phyloP scores from a whole-genome alignment of 2,888 invertebrate genomes.

The Leptinotarsa tumamoca region DNA sequence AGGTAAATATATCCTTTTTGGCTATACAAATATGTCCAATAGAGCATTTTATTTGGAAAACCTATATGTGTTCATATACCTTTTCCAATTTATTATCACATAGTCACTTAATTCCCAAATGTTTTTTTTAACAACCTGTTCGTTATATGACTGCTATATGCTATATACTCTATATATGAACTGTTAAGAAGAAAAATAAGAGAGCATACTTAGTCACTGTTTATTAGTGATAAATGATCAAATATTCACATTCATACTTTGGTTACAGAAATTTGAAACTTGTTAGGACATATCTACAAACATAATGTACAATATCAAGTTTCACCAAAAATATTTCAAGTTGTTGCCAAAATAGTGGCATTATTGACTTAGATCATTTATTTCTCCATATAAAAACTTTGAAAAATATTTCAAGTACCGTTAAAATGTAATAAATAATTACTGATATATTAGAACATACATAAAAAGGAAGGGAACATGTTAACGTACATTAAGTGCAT shows the following conservation, averaged over 20 bases:
- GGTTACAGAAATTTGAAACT: slow-evolving; percentile 19
- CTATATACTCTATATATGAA: not conserved
- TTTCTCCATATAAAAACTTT: slow-evolving; percentile 25
- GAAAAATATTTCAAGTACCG: slow-evolving; percentile 20
- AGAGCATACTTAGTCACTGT: slow-evolving; percentile 17
- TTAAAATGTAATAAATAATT: slow-evolving; percentile 44
- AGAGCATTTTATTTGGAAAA: too few relatives aligned
- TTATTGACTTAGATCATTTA: slow-evolving; percentile 29
- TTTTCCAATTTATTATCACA: too few relatives aligned
- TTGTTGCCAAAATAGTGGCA: slow-evolving; percentile 17
- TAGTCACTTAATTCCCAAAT: too few relatives aligned
- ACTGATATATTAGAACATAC: slow-evolving; percentile 43
- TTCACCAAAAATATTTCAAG: slow-evolving; percentile 19
- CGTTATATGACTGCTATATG: too few relatives aligned
- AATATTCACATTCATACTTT: slow-evolving; percentile 21
- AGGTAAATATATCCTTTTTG: too few relatives aligned
- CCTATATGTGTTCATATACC: too few relatives aligned
- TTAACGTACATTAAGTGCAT: slow-evolving; percentile 49
- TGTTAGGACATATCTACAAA: slow-evolving; percentile 16
- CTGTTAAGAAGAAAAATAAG: not conserved
- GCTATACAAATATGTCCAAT: too few relatives aligned
- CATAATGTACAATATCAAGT: slow-evolving; percentile 19
- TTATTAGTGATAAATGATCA: slow-evolving; percentile 20
- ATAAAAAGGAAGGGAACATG: slow-evolving; percentile 43
- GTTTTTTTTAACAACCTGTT: too few relatives aligned